phyloP scores from a whole-genome alignment of 2,888 invertebrate genomes.

The Dione vanillae region DNA sequence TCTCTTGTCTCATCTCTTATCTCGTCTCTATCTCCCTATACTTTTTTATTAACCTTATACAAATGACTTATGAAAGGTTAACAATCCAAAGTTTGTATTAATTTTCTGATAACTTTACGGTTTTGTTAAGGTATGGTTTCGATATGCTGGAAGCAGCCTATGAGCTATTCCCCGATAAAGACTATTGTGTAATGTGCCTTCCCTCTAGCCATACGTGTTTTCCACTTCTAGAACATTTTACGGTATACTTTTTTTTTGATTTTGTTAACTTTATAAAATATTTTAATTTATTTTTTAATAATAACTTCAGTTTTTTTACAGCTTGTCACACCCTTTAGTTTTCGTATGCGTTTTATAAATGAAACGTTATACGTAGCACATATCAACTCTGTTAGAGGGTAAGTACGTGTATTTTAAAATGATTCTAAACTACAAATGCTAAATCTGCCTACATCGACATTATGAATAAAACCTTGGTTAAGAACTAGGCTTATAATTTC shows the following conservation, averaged over 20 bases:
- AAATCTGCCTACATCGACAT: too few relatives aligned
- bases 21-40: too few relatives aligned
- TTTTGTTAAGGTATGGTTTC: slow-evolving; percentile 64
- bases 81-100: too few relatives aligned
- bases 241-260: slow-evolving; percentile 63
- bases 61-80: too few relatives aligned
- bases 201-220: slow-evolving; percentile 81
- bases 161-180: slow-evolving; percentile 85
- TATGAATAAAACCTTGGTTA: too few relatives aligned
- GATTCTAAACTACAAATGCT: too few relatives aligned
- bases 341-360: slow-evolving; percentile 64
- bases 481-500: too few relatives aligned
- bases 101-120: background rate
- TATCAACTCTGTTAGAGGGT: slow-evolving; percentile 76
- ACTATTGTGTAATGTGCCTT: slow-evolving; percentile 85
- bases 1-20: too few relatives aligned
- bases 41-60: too few relatives aligned
- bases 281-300: background rate
- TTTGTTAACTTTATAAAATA: background rate
- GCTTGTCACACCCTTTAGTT: slow-evolving; percentile 67
- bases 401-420: slow-evolving; percentile 46
- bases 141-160: slow-evolving; percentile 86
- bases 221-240: slow-evolving; percentile 84
- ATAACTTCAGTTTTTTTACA: slow-evolving; percentile 54
- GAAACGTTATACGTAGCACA: slow-evolving; percentile 72